phyloP scores from a whole-genome alignment of 2,797 vertebrate species.

The Dendrocincla tyrannina region DNA sequence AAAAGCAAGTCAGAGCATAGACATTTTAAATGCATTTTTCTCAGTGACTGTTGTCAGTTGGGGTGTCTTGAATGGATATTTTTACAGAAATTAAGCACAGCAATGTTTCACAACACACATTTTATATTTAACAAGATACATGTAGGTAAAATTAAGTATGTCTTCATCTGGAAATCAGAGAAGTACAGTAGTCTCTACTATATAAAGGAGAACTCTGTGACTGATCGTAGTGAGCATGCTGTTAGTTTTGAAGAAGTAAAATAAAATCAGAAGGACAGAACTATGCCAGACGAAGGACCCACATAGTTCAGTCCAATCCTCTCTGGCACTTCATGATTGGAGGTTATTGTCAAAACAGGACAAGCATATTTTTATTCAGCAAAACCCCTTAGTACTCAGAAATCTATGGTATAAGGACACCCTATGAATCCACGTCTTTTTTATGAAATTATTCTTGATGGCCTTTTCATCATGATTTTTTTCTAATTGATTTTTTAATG shows the following conservation, averaged over 20 bases:
- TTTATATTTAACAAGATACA: not conserved
- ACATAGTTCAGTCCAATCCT: not conserved
- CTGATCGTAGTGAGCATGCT: not conserved
- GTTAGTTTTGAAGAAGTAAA: not conserved
- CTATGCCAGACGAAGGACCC: not conserved
- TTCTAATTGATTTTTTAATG: not conserved
- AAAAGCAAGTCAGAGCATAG: not conserved
- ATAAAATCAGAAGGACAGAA: not conserved
- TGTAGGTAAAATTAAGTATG: not conserved
- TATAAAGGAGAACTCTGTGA: not conserved
- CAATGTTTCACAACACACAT: not conserved
- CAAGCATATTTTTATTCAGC: not conserved
- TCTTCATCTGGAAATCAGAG: not conserved
- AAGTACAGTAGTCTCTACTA: not conserved
- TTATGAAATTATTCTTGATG: not conserved
- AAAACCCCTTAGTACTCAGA: not conserved
- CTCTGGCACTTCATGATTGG: not conserved
- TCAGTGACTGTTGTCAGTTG: not conserved
- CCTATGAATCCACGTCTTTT: not conserved
- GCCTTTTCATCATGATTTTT: not conserved
- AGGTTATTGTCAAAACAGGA: not conserved
- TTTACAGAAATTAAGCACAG: not conserved
- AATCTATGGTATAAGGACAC: not conserved
- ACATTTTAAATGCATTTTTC: conserved; percentile 1
- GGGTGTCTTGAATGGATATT: not conserved